Conservation (phyloP, 1,140 invertebrate genomes). For the Drosophila bocqueti region DNA sequence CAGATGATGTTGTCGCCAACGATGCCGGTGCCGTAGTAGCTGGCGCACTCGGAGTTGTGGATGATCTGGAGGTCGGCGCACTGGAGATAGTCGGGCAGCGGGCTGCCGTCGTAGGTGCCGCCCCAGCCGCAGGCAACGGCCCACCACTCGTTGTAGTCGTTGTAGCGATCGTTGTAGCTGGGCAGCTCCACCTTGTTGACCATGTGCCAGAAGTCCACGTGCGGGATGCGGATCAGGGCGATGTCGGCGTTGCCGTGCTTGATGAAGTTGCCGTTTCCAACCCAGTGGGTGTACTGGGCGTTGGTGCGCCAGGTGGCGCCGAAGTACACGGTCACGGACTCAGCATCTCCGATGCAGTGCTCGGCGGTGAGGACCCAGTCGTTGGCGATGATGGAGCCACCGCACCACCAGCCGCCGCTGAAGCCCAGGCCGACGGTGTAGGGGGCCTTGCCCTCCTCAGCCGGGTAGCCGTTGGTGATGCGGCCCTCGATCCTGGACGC, state of each 20-base stretch:
- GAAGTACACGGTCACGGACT: no score
- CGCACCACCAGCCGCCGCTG: no score
- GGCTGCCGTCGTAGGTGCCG: slow-evolving; percentile 46
- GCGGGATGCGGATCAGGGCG: no score
- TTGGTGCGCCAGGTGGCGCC: no score
- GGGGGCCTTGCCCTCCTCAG: slow-evolving; percentile 65
- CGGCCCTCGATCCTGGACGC: slow-evolving; percentile 30
- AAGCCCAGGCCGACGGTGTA: slow-evolving; percentile 86
- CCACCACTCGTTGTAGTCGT: slow-evolving; percentile 47
- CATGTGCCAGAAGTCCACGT: no score
- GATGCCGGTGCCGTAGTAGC: slow-evolving; percentile 22
- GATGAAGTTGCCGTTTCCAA: no score
- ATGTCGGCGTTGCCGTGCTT: no score
- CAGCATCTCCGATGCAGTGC: no score
- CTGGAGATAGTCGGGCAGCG: slow-evolving; percentile 38
- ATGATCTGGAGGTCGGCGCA: slow-evolving; percentile 48
- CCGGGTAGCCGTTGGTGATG: slow-evolving; percentile 37
- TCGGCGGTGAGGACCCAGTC: no score
- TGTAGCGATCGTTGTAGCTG: slow-evolving; percentile 44
- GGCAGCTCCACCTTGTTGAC: slow-evolving; percentile 45
- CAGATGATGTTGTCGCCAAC: slow-evolving; percentile 51
- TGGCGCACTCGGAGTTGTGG: slow-evolving; percentile 33
- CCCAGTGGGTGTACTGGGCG: no score
- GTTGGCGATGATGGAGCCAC: no score
- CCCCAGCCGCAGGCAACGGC: slow-evolving; percentile 52